Evolutionary conservation across 2,888 invertebrate genomes (phyloP).

Genomic region (Thymelicus acteon): DNA sequence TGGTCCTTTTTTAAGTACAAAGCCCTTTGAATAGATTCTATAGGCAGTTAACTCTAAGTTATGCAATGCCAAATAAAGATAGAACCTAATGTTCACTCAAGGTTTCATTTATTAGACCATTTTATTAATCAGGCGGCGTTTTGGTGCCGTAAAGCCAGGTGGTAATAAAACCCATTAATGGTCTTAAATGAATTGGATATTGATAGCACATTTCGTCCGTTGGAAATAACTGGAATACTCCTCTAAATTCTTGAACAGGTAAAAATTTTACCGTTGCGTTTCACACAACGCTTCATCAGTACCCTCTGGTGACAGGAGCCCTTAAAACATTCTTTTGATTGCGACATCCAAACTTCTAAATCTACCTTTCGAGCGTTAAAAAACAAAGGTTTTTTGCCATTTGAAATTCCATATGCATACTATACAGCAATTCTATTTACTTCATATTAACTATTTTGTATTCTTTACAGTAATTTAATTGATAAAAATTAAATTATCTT

Average conservation of each 20-base stretch:
- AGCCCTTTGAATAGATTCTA: conserved; percentile 33
- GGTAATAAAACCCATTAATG: conserved; percentile 76
- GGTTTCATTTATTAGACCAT: conserved; percentile 65
- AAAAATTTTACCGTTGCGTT: conserved; percentile 61
- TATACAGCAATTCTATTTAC: too few relatives aligned
- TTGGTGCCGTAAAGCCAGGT: conserved; percentile 66
- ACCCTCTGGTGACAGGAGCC: conserved; percentile 49
- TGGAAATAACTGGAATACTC: conserved; percentile 61
- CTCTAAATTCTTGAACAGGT: conserved; percentile 67
- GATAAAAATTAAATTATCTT: too few relatives aligned
- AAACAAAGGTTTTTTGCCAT: not conserved
- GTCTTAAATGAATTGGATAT: conserved; percentile 78
- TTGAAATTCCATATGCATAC: not conserved
- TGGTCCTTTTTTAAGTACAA: conserved; percentile 27
- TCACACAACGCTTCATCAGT: conserved; percentile 49
- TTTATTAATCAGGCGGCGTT: conserved; percentile 71
- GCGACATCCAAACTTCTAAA: conserved; percentile 54
- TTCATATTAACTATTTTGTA: too few relatives aligned
- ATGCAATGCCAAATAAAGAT: conserved; percentile 39
- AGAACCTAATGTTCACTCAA: conserved; percentile 52
- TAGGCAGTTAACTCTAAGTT: conserved; percentile 35
- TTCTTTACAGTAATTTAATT: too few relatives aligned
- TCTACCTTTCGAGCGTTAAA: not conserved
- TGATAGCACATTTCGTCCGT: conserved; percentile 71
- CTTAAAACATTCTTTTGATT: conserved; percentile 68